A percentile compares a stretch with the other conserved stretches of the same genome.
Conservation (phyloP, 1,140 invertebrate species). For the Cecropterus lyciades region DNA sequence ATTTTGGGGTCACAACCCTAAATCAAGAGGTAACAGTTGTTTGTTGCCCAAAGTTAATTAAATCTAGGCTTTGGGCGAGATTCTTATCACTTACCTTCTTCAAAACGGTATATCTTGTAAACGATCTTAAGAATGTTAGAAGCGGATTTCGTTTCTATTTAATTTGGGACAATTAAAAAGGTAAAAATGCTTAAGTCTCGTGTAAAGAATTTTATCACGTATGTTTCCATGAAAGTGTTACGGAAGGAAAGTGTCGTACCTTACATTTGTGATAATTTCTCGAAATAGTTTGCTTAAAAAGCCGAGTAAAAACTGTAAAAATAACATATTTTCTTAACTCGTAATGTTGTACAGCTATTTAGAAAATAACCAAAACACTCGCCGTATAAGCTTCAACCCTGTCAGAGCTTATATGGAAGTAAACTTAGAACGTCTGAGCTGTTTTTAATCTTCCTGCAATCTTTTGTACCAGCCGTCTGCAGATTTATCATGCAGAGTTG, state of each 20-base stretch:
- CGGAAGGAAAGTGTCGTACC: too few species aligned
- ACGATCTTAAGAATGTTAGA: conserved; percentile 12
- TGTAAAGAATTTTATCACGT: too few species aligned
- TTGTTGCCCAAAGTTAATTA: conserved; percentile 22
- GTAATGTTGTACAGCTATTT: too few species aligned
- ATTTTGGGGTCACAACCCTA: conserved; percentile 7
- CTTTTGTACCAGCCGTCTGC: conserved; percentile 10
- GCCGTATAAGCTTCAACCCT: too few species aligned
- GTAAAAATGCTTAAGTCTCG: too few species aligned
- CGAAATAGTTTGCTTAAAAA: too few species aligned
- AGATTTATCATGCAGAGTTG: conserved; percentile 17
- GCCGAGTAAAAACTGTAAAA: too few species aligned
- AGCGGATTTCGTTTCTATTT: conserved; percentile 17
- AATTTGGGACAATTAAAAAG: too few species aligned
- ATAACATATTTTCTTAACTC: too few species aligned
- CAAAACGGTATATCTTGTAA: conserved; percentile 3
- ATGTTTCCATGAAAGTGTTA: too few species aligned
- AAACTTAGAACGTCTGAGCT: conserved; percentile 18
- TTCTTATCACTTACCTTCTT: conserved; percentile 19
- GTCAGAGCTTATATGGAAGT: conserved; percentile 19
- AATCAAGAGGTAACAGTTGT: conserved; percentile 14
- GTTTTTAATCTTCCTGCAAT: conserved; percentile 30
- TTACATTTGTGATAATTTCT: too few species aligned
- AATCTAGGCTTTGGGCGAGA: conserved; percentile 15
- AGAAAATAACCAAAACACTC: too few species aligned